Base-by-base conservation (phyloP, 2,113 vertebrate species). In the Gymnobelideus leadbeateri region DNA sequence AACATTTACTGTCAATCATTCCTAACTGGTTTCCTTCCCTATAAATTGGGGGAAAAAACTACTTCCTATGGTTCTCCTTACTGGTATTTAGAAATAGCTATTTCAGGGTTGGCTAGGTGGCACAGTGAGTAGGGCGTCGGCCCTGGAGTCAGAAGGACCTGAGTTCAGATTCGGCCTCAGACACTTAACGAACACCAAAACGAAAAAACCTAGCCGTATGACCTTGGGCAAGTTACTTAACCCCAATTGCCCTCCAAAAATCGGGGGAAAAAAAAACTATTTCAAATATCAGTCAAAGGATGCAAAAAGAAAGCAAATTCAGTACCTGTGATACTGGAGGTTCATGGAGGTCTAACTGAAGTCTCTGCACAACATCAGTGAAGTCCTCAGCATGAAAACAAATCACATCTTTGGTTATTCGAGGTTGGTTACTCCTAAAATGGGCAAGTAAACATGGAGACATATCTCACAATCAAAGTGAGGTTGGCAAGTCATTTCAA, bases 361-460 rank as follows among this genome's bases (percentile, higher is more conserved):
- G 99, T 98, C 99, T 99, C 98, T 99, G 99, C 95, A 99, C 99
- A n/a, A 99, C 99, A 90, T 99, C 99, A 93, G 98, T 99, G 97
- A 99, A 99, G 94, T 99, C 99, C 97, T 99, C 99, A 94, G 99
- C 99, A 89, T 99, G 99, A 98, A 99, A 99, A 98, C 99, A 99
- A 97, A 99, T 99, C 90, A 99, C 99, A 95, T 99, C 99, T 99
- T 99, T 99, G 99, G 99, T 99, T 98, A 99, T 99, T 93, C 99
- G 99, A 96, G 99, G 99, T 89, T 99, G 99, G 96, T 99, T 99
- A 90, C 99, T 99, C 99, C 99, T 99, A 97, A 28, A 55, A 95
- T 91, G 84, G 94, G 97, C 10, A 97, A 96, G 93, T 68, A 96
- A 93, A 57, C 89, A 97, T 92, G 91, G 54, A 94, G 7, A 92